These are phyloP conservation scores for Bombus difficillimus DNA, from an alignment of 1,140 invertebrate species.

Conservation along the genomic window DNA sequence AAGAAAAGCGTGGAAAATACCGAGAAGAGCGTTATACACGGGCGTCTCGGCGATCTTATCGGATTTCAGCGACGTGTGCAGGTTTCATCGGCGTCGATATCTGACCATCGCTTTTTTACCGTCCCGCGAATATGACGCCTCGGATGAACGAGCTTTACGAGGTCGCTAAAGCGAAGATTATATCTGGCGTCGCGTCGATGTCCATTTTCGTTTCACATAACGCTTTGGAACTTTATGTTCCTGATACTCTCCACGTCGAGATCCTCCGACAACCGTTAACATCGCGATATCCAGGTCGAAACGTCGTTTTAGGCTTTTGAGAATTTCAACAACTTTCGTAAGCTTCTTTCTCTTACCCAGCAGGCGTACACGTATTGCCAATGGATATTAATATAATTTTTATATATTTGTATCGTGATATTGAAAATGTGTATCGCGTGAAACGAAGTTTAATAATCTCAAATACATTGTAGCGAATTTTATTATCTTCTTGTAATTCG, in stretches of 20 bases:
- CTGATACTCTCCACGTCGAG: not conserved
- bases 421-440: no score
- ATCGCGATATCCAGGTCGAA: not conserved
- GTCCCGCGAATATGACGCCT: not conserved
- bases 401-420: no score
- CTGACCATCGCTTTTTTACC: not conserved
- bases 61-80: conserved; percentile 10
- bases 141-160: conserved; percentile 19
- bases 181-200: conserved; percentile 4
- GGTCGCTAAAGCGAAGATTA: not conserved
- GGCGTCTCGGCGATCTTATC: conserved; percentile 7
- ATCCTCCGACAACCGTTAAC: not conserved
- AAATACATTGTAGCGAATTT: no score
- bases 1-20: not conserved
- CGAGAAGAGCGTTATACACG: not conserved
- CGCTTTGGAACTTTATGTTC: not conserved
- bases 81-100: conserved; percentile 31
- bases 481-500: no score
- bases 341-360: no score
- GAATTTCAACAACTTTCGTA: no score
- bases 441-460: no score
- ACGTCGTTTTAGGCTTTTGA: not conserved
- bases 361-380: no score
- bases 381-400: no score
- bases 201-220: conserved; percentile 20